Evolutionary conservation across 2,797 vertebrate species (phyloP), one percentile per base, ranked within the genome.

Genomic region (Sphaeramia orbicularis): DNA sequence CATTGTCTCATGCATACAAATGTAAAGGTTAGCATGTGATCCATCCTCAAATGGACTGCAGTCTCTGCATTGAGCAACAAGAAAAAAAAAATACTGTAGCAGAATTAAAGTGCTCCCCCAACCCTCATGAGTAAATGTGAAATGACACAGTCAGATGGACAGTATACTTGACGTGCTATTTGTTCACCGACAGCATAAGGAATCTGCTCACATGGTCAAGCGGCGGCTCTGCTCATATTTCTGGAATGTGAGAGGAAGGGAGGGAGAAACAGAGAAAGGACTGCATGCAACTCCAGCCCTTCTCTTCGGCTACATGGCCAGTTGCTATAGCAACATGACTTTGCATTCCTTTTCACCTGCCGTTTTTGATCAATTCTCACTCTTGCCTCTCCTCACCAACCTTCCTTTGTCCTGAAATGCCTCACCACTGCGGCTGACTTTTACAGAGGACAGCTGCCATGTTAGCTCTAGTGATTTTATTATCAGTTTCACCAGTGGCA

Each of bases 241-340:
- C 53, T 62, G 45, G 32, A 37, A 76, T 56, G 45, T 27, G 5
- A 27, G 19, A 65, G 66, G 66, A 65, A 54, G 42, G 9, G 62
- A 71, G 78, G 54, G 52, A 73, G 84, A 54, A 44, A 71, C 14
- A 38, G 61, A 69, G 66, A 51, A 74, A 71, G 44, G 76, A 74
- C 81, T 53, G 78, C 81, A 80, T 73, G 50, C 71, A 84, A 78
- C 76, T 84, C 69, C 65, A 74, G 81, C 71, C 78, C 84, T 87
- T 81, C 83, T 90, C 71, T 80, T 81, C 62, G 57, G 76, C 84
- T 89, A 78, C 89, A 87, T 76, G 64, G 74, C 84, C 73, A 86
- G 92, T 93, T 93, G 90, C 92, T 88, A 93, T 93, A 76, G 91
- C 86, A 91, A 93, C 89, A 71, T 91, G 86, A 89, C 89, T 91